Base-by-base conservation (phyloP, 2,888 invertebrate genomes). In the Drosophila testacea region DNA sequence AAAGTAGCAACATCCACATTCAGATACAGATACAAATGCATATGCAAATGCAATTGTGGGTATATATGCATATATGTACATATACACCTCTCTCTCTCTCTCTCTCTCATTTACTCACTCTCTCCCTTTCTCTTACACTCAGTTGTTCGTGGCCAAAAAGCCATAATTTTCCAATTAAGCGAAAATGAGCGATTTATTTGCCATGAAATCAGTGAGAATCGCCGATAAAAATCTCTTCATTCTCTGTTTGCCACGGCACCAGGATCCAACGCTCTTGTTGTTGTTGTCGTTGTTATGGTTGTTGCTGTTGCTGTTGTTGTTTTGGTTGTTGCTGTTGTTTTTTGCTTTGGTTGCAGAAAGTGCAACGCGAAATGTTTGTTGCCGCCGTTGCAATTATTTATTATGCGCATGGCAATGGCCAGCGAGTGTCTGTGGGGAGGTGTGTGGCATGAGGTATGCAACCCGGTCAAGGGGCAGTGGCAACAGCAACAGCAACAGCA, bases 141-240 rank as follows among this genome's bases (percentile, higher is more conserved):
- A 39, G 30, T 48, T 48, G 57, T 51, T 65, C 69, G 88, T 67
- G 66, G 83, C 77, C 73, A 81, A 89, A 90, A 88, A 85, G 88
- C 90, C 90, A 92, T 92, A 92, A 92, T 92, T 92, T 92, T 92
- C 92, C 92, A 92, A 92, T 92, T 92, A 92, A 91, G 91, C 91
- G 92, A 92, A 92, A 92, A 92, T 92, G 92, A 92, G 91, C 92
- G 92, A 92, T 92, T 92, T 92, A 92, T 92, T 92, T 92, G 92
- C 91, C 92, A 92, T 92, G 91, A 92, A 92, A 92, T 92, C 92
- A 92, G 92, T 91, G 92, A 92, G 91, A 92, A 92, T 92, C 91
- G 85, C 86, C 90, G 92, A 92, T 92, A 92, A 92, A 92, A 92
- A 92, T 92, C 92, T 92, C 90, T 92, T 91, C 90, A 90, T 89